Evolutionary conservation across 2,888 invertebrate genomes (phyloP), one percentile per base, ranked within the genome.

Genomic region (Metacarcinus magister): DNA sequence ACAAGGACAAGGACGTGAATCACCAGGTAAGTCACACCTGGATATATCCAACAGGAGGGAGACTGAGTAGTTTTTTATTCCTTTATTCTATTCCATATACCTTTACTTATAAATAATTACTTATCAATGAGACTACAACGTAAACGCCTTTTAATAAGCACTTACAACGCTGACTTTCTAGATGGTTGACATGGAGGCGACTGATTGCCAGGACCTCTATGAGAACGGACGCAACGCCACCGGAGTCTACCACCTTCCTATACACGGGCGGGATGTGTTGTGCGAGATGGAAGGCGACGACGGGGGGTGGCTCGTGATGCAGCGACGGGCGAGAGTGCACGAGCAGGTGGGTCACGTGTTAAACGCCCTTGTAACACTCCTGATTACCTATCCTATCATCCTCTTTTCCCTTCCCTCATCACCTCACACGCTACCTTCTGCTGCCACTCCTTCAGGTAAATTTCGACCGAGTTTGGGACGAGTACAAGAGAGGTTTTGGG

Each of bases 301-400:
- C 23, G 96, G 96, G 32, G 95, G 95, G 4, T 97, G 97, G 97
- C 96, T 97, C 32, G 96, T 97, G n/a, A 95, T 97, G 8, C 97
- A 97, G 60, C 92, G 96, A 48, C 54, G 97, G 75, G 95, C 94
- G 28, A 94, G 92, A 39, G 96, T 96, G 3, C 46, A 54, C 16
- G 92, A 87, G 13, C 96, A 97, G 96, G 97, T 97, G 87, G n/a
- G 95, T 32, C 23, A 44, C 46, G 10, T 19, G 28, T n/a, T 60
- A 23, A 60, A 23, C 23, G 60, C 10, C 23, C 19, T 54, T 54
- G 13, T 54, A 19, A 3, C 10, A 19, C 54, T 54, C 8, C 19
- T 54, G 16, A 3, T 54, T 54, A 19, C 16, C 10, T 54, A 19
- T 48, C 48, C 8, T 48, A 2, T 54, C 54, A 3, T 54, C 19